Evolutionary conservation across 2,888 invertebrate species (phyloP).

Genomic region (Amblyjoppa proteus): DNA sequence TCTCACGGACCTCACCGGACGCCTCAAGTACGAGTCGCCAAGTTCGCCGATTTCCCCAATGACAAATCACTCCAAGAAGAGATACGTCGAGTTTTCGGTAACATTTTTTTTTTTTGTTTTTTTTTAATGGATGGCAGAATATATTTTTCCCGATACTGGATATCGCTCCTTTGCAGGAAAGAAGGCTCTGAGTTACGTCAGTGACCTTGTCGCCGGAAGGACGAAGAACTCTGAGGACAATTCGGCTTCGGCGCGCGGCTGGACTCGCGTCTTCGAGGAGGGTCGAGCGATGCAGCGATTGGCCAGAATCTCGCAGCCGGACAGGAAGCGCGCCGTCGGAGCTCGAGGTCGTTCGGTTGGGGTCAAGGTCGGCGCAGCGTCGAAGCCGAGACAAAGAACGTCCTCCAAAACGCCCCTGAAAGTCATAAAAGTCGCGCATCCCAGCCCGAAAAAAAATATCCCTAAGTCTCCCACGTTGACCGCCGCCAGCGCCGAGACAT

Average conservation of each 20-base stretch:
- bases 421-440: constrained; percentile 42
- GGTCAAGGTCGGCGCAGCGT: not conserved
- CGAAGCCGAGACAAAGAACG: constrained; percentile 27
- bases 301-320: not conserved
- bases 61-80: constrained; percentile 77
- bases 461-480: not conserved
- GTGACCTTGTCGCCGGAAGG: constrained; percentile 9
- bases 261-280: constrained; percentile 58
- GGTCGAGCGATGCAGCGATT: constrained; percentile 50
- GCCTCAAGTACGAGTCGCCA: constrained; percentile 71
- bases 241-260: constrained; percentile 39
- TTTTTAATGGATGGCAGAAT: not conserved
- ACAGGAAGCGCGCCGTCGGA: constrained; percentile 40
- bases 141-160: not conserved
- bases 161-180: constrained; percentile 26
- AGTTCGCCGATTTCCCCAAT: constrained; percentile 73
- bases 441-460: constrained; percentile 12
- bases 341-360: not conserved
- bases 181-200: constrained; percentile 40
- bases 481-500: not conserved
- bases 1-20: constrained; percentile 79
- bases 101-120: no score
- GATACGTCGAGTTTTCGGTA: constrained; percentile 79
- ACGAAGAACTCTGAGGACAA: constrained; percentile 35
- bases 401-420: constrained; percentile 51